These are phyloP conservation scores for Distichodus sexfasciatus DNA, from an alignment of 2,797 vertebrate genomes.

Conservation along the genomic window DNA sequence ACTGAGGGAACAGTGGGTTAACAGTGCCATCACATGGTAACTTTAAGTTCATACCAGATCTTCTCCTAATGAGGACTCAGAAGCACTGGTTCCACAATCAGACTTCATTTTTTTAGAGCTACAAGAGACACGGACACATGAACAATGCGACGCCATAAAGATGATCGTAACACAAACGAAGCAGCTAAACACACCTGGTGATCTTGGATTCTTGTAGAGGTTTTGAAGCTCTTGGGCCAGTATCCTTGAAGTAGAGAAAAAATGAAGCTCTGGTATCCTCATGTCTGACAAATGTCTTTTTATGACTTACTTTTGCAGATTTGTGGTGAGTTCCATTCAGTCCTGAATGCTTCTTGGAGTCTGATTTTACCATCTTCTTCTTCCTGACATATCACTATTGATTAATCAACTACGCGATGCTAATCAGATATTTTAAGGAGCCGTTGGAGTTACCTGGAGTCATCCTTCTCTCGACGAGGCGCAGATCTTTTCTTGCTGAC, in stretches of 20 bases:
- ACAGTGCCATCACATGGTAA: background rate
- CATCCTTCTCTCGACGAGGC: background rate
- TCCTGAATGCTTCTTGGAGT: constrained; percentile 20
- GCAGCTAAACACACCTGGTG: constrained; percentile 37
- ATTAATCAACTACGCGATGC: too few species aligned
- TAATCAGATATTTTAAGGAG: too few species aligned
- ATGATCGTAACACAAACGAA: background rate
- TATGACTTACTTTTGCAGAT: constrained; percentile 29
- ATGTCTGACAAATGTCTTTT: background rate
- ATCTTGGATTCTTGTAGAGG: constrained; percentile 46
- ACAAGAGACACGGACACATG: constrained; percentile 3
- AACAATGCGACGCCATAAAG: background rate
- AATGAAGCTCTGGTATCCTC: too few species aligned
- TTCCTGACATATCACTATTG: constrained; percentile 10
- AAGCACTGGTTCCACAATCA: constrained; percentile 9
- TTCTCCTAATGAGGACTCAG: constrained; percentile 1
- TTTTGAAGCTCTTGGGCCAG: constrained; percentile 13
- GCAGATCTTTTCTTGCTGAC: constrained; percentile 29
- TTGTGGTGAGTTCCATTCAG: constrained; percentile 15
- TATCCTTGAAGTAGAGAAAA: background rate
- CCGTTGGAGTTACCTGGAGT: background rate
- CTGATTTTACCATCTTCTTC: constrained; percentile 14
- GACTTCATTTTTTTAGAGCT: constrained; percentile 42
- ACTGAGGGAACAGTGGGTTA: constrained; percentile 19
- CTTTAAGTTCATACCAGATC: constrained; percentile 15